Conservation (phyloP, 2,113 vertebrate genomes). For the Pleuronectes platessa region DNA sequence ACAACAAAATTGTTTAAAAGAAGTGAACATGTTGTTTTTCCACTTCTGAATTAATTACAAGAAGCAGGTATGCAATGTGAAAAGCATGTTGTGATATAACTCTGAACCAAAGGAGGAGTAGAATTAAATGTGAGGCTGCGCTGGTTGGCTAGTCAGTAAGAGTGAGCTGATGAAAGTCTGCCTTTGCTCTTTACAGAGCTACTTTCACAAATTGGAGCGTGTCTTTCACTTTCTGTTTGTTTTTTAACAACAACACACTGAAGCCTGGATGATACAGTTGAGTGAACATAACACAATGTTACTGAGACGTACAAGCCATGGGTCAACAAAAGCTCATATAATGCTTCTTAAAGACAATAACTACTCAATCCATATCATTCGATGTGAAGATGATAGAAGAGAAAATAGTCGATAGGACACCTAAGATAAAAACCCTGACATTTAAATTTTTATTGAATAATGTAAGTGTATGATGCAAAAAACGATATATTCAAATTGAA, state of each 20-base stretch:
- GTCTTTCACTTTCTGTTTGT: not conserved
- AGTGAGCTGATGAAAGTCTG: not conserved
- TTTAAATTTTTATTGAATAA: no score
- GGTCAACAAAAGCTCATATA: not conserved
- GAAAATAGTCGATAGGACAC: no score
- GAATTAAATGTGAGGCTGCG: not conserved
- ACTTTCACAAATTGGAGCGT: constrained; percentile 2
- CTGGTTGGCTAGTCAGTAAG: constrained; percentile 1
- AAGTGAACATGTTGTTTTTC: constrained; percentile 2
- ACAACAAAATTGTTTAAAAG: no score
- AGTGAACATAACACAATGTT: not conserved
- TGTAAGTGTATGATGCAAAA: no score
- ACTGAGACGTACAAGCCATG: not conserved
- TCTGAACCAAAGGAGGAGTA: not conserved
- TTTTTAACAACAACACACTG: not conserved
- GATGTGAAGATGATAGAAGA: not conserved
- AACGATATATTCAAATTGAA: no score
- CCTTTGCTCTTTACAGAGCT: not conserved
- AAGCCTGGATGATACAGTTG: constrained; percentile 4
- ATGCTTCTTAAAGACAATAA: not conserved
- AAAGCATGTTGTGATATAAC: not conserved
- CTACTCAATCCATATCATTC: not conserved
- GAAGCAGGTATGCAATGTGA: not conserved
- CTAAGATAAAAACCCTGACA: not conserved
- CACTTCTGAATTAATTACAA: not conserved